A percentile compares a stretch with the other conserved stretches of the same genome.
Evolutionary conservation across 2,113 vertebrate genomes (phyloP).

Genomic region (Coptodon rendalli): DNA sequence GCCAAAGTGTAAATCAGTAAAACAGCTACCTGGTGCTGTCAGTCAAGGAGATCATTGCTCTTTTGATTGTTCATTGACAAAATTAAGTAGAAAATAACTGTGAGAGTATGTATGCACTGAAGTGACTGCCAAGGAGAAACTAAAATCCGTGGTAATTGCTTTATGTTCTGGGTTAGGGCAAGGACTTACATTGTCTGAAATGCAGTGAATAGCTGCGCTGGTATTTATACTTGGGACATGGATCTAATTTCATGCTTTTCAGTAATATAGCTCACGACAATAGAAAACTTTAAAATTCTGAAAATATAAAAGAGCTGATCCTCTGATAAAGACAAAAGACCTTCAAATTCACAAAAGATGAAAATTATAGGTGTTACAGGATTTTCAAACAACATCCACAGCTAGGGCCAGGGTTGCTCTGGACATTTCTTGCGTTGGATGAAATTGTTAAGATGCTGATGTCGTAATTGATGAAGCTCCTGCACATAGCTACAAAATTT

Average conservation of each 20-base stretch:
- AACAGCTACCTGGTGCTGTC: neutral
- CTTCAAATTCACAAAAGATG: neutral
- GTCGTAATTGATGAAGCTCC: neutral
- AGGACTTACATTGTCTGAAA: neutral
- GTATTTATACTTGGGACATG: neutral
- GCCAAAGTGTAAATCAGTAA: neutral
- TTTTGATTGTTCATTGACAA: neutral
- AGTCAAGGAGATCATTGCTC: neutral
- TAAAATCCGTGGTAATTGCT: neutral
- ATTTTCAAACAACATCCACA: neutral
- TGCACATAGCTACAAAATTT: neutral
- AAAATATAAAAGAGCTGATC: neutral
- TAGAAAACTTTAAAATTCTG: neutral
- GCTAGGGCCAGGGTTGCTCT: neutral
- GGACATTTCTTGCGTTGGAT: neutral
- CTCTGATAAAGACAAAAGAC: neutral
- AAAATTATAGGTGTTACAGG: neutral
- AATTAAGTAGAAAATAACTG: neutral
- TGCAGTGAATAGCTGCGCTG: neutral
- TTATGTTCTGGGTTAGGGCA: neutral
- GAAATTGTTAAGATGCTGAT: neutral
- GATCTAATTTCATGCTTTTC: neutral
- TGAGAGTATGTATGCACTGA: too few species aligned
- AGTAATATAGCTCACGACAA: neutral
- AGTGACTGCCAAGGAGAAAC: neutral